Conservation (phyloP, 2,888 invertebrate genomes). For the Zaprionus lineosus region DNA sequence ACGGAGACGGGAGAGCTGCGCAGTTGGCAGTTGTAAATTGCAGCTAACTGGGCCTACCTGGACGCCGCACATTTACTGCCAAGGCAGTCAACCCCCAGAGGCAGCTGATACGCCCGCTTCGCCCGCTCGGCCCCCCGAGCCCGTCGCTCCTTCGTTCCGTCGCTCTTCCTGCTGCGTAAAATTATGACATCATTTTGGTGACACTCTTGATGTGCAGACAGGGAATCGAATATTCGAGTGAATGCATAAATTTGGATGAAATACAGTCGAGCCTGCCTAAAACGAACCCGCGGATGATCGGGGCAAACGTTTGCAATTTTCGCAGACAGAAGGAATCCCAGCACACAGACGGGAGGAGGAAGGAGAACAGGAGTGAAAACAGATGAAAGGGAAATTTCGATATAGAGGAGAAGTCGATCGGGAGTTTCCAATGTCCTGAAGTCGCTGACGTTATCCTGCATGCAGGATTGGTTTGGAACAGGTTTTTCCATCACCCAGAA, state of each 20-base stretch:
- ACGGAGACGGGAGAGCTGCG: conserved; percentile 32
- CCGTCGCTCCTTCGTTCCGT: too few relatives aligned
- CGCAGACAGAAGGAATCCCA: too few relatives aligned
- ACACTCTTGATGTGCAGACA: conserved; percentile 35
- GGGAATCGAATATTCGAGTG: background rate
- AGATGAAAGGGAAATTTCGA: background rate
- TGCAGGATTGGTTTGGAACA: conserved; percentile 6
- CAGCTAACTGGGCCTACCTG: conserved; percentile 39
- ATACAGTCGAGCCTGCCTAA: background rate
- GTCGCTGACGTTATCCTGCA: too few relatives aligned
- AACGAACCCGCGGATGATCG: background rate
- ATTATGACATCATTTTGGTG: conserved; percentile 60
- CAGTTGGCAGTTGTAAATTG: conserved; percentile 31
- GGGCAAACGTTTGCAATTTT: too few relatives aligned
- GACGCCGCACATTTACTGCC: background rate
- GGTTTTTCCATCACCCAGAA: conserved; percentile 11
- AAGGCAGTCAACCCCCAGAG: conserved; percentile 14
- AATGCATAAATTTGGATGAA: conserved; percentile 14
- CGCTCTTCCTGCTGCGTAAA: conserved; percentile 25
- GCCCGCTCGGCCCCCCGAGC: background rate
- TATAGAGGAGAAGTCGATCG: too few relatives aligned
- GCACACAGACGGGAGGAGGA: too few relatives aligned
- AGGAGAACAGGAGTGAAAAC: background rate
- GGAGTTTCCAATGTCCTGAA: too few relatives aligned
- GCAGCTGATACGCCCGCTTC: background rate